Evolutionary conservation across 2,888 invertebrate genomes (phyloP).

Genomic region (Eurytoma californica): DNA sequence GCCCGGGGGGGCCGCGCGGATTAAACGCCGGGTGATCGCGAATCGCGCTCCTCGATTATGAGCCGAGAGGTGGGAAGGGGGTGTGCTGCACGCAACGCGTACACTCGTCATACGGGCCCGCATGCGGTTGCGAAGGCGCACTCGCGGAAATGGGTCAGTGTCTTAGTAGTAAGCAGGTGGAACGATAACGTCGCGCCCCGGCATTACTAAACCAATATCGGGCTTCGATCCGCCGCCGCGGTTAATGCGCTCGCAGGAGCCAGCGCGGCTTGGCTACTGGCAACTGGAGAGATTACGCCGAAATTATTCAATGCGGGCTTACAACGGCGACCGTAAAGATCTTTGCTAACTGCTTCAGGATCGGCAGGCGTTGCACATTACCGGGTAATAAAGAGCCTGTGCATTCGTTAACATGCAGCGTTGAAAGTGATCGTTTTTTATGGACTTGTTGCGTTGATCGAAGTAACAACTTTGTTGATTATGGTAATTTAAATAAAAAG

Average conservation of each 20-base stretch:
- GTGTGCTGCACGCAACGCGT: neutral
- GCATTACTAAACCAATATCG: constrained; percentile 38
- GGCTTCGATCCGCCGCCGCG: neutral
- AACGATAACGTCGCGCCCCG: constrained; percentile 15
- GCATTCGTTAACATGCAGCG: too few species aligned
- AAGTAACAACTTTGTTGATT: neutral
- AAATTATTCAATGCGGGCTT: constrained; percentile 31
- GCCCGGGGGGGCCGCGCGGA: constrained; percentile 14
- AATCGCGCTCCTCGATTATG: too few species aligned
- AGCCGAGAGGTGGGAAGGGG: too few species aligned
- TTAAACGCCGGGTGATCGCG: constrained; percentile 26
- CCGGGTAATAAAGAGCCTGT: too few species aligned
- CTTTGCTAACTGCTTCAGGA: neutral
- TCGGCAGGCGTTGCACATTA: too few species aligned
- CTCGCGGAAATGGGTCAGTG: neutral
- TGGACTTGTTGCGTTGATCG: neutral
- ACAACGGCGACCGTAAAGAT: neutral
- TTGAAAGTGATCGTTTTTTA: too few species aligned
- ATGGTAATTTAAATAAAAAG: too few species aligned
- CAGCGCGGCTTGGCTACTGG: neutral
- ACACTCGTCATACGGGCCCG: neutral
- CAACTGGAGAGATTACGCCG: constrained; percentile 17
- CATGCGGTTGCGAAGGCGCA: neutral
- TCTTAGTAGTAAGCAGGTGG: neutral
- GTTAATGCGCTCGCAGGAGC: constrained; percentile 26